Base-by-base conservation (phyloP, 2,797 vertebrate species). In the Triplophysa bombifrons region DNA sequence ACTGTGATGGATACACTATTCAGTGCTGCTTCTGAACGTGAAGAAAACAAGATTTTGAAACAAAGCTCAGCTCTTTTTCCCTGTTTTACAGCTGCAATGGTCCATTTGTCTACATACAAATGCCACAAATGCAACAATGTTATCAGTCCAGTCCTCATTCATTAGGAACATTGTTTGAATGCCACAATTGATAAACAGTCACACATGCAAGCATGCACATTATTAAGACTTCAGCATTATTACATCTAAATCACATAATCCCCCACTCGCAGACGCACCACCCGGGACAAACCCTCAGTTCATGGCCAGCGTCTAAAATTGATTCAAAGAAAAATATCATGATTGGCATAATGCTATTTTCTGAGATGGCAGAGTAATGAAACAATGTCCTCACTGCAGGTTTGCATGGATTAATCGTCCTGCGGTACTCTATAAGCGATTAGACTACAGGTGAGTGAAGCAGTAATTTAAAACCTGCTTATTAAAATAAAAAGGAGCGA, bases 161-260 rank as follows among this genome's bases (percentile, higher is more conserved):
- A 60, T 10, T 2, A 13, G 22, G 17, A 65, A 64, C 55, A 48
- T 7, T 71, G 56, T 69, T 41, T 44, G 48, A 76, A 55, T 25
- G n/a, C 50, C 55, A 30, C 41, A 46, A 56, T 1, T 76, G 16
- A 74, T 61, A 67, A 75, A 53, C 46, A 61, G 46, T 13, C 58
- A 82, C 72, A 80, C 66, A 81, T 27, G 80, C 74, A 87, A 50
- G 64, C 56, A 72, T 85, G 82, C 75, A 83, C 84, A 89, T 74
- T 80, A 87, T 70, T 71, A 25, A 79, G 63, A 61, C 34, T 61
- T 56, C 12, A 10, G 20, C 20, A 64, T 73, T 53, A 77, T 74
- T 74, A 30, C 30, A 58, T 67, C 67, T n/a, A 66, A 78, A 72
- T 74, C 27, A 34, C 48, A 73, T 51, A 58, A 69, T 82, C 76